Percentiles rank a stretch among this genome's conserved stretches.
Evolutionary conservation across 2,888 invertebrate species (phyloP).

Genomic region (Hyles lineata): DNA sequence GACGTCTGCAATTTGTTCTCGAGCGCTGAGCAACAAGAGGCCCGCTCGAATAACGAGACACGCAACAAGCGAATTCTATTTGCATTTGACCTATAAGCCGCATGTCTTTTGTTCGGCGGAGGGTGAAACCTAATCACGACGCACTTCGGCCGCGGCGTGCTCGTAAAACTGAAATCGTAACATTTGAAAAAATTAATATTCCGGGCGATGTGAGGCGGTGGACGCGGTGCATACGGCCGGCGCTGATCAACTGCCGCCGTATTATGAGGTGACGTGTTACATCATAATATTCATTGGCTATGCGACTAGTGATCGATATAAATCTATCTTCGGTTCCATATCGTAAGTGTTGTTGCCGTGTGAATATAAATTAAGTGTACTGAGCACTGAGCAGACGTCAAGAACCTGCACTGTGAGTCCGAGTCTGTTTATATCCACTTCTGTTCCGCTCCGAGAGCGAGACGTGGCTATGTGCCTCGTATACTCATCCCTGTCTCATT

Average conservation of each 20-base stretch:
- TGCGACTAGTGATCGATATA: conserved; percentile 62
- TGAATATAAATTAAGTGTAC: conserved; percentile 70
- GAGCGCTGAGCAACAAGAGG: conserved; percentile 64
- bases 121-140: conserved; percentile 41
- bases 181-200: conserved; percentile 24
- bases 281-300: conserved; percentile 48
- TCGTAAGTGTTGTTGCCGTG: conserved; percentile 52
- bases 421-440: conserved; percentile 43
- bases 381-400: conserved; percentile 55
- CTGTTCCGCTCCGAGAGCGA: conserved; percentile 45
- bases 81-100: conserved; percentile 77
- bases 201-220: conserved; percentile 5
- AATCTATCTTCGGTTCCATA: conserved; percentile 62
- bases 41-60: conserved; percentile 64
- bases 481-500: conserved; percentile 35
- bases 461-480: conserved; percentile 38
- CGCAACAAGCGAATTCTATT: conserved; percentile 77
- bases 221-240: conserved; percentile 8
- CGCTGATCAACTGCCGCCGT: conserved; percentile 12
- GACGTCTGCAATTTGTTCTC: conserved; percentile 75
- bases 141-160: conserved; percentile 32
- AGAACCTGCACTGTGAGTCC: conserved; percentile 44
- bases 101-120: conserved; percentile 56
- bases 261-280: conserved; percentile 25
- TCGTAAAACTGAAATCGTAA: conserved; percentile 25